A percentile compares a stretch with the other conserved stretches of the same genome.
These are phyloP conservation scores for Drosophila leonis DNA, from an alignment of 2,888 invertebrate species.

Conservation along the genomic window DNA sequence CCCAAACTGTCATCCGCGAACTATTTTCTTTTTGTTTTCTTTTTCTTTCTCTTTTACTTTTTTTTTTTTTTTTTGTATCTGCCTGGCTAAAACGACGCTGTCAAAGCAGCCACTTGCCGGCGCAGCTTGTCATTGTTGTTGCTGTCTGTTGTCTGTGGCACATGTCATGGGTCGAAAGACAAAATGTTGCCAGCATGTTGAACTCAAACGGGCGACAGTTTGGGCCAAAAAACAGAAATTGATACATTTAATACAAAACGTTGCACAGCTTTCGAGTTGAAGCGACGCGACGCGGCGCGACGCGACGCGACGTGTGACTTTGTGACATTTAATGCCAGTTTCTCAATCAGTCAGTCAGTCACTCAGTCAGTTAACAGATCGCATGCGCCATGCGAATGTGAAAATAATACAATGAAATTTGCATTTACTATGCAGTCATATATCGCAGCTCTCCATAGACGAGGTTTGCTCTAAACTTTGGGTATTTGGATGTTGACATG, in stretches of 20 bases:
- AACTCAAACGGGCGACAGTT: slow-evolving; percentile 45
- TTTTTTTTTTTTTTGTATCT: slow-evolving; percentile 12
- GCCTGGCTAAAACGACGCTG: slow-evolving; percentile 61
- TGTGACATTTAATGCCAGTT: slow-evolving; percentile 77
- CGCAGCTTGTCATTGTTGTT: slow-evolving; percentile 44
- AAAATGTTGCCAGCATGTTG: slow-evolving; percentile 28
- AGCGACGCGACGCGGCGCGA: slow-evolving; percentile 59
- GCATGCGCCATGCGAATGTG: slow-evolving; percentile 66
- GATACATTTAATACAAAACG: slow-evolving; percentile 70
- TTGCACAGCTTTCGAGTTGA: slow-evolving; percentile 58
- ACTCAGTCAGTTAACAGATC: slow-evolving; percentile 27
- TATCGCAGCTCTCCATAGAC: neutral
- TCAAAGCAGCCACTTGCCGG: slow-evolving; percentile 72
- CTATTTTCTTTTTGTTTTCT: slow-evolving; percentile 17
- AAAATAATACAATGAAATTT: slow-evolving; percentile 76
- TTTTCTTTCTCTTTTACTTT: neutral
- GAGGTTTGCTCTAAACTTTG: neutral
- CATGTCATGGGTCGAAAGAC: slow-evolving; percentile 46
- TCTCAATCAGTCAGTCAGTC: slow-evolving; percentile 17
- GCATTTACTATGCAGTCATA: slow-evolving; percentile 41
- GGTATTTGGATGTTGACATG: neutral
- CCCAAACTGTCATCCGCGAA: slow-evolving; percentile 59
- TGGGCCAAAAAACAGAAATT: slow-evolving; percentile 71
- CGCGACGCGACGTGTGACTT: slow-evolving; percentile 71
- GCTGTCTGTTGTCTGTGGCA: slow-evolving; percentile 39